These are phyloP conservation scores for Synergus itoensis DNA, from an alignment of 2,888 invertebrate genomes.

Conservation along the genomic window DNA sequence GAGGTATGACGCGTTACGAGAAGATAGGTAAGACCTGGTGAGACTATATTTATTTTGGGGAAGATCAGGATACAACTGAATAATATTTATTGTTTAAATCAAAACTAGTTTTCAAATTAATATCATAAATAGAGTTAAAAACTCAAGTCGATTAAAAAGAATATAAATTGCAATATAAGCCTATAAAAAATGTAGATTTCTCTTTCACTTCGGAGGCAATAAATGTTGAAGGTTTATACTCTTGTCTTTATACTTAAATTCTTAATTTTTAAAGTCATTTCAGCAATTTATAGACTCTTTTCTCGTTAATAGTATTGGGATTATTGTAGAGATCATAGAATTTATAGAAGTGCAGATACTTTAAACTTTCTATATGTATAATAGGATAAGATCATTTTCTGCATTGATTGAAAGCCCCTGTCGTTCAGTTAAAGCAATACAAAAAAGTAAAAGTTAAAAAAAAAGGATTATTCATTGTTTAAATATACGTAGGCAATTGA, in stretches of 20 bases:
- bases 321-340: too few species aligned
- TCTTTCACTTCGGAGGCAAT: not conserved
- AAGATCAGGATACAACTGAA: not conserved
- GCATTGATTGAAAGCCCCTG: not conserved
- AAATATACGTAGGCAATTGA: not conserved
- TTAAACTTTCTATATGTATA: not conserved
- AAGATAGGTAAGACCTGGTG: not conserved
- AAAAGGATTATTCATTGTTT: not conserved
- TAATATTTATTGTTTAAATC: not conserved
- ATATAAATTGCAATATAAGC: not conserved
- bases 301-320: not conserved
- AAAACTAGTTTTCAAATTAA: not conserved
- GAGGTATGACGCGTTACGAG: not conserved
- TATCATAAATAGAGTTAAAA: not conserved
- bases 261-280: not conserved
- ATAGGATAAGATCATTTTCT: not conserved
- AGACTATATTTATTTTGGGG: not conserved
- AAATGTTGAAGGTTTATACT: slow-evolving; percentile 11
- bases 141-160: not conserved
- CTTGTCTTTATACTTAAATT: slow-evolving; percentile 1
- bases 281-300: not conserved
- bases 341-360: too few species aligned
- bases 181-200: not conserved
- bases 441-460: too few species aligned
- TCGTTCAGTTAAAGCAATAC: too few species aligned